These are phyloP conservation scores for Microtus montanus DNA, from an alignment of 2,113 vertebrate genomes.

Conservation along the genomic window DNA sequence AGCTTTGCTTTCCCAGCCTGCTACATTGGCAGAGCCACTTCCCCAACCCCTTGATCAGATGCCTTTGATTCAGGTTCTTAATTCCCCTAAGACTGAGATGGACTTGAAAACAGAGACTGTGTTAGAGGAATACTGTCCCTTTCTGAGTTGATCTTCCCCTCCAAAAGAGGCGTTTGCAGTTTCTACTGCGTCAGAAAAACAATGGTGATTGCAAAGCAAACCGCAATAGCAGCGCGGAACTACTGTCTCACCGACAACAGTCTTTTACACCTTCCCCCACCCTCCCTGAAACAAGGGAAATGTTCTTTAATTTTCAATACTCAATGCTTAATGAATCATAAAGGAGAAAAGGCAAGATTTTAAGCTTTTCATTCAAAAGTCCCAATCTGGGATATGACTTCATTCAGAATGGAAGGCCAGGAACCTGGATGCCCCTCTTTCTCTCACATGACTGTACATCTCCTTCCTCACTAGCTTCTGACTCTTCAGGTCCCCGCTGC, in stretches of 20 bases:
- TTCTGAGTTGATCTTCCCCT: background rate
- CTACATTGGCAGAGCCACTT: background rate
- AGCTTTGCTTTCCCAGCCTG: background rate
- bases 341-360: slow-evolving; percentile 32
- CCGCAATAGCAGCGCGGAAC: background rate
- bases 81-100: background rate
- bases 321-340: slow-evolving; percentile 34
- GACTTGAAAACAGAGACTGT: background rate
- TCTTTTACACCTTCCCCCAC: background rate
- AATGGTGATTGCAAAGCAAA: background rate
- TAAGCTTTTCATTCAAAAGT: background rate
- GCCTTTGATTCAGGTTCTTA: background rate
- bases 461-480: background rate
- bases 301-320: slow-evolving; percentile 44
- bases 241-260: background rate
- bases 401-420: background rate
- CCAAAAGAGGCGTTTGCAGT: background rate
- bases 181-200: background rate
- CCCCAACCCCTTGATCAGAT: background rate
- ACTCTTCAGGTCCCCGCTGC: background rate
- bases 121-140: background rate
- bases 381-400: background rate
- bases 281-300: slow-evolving; percentile 9
- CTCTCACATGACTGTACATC: background rate
- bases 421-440: background rate